Conservation (phyloP, 2,797 vertebrate genomes). For the Buphagus erythrorhynchus region DNA sequence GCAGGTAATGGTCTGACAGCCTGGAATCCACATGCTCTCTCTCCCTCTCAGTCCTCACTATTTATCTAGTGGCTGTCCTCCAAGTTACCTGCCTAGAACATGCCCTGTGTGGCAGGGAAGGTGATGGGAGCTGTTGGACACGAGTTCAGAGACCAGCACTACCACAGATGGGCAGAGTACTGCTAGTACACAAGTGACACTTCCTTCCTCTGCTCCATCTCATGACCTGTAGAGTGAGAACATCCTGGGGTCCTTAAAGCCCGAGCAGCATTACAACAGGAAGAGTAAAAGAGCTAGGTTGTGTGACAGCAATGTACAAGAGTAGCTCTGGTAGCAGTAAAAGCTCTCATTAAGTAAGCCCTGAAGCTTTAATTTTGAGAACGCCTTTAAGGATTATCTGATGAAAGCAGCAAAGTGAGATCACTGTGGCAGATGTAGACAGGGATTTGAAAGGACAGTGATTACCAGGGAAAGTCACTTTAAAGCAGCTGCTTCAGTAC, state of each 20-base stretch:
- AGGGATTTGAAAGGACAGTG: slow-evolving; percentile 53
- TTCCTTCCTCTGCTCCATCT: neutral
- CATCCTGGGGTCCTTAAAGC: neutral
- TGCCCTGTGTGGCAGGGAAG: neutral
- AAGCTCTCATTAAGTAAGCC: slow-evolving; percentile 21
- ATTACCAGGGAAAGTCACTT: slow-evolving; percentile 39
- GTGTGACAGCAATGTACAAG: neutral
- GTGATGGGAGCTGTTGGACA: neutral
- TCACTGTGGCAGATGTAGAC: slow-evolving; percentile 45
- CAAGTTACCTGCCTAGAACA: neutral
- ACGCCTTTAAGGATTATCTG: slow-evolving; percentile 48
- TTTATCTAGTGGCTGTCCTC: neutral
- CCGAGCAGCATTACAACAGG: neutral
- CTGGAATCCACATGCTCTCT: neutral
- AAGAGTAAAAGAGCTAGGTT: neutral
- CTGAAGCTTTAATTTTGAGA: slow-evolving; percentile 56
- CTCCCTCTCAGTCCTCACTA: neutral
- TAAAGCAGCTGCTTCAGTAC: slow-evolving; percentile 34
- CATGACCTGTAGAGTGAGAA: fast-evolving
- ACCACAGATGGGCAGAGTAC: neutral
- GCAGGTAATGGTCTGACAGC: neutral
- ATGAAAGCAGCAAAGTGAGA: slow-evolving; percentile 38
- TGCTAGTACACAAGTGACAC: neutral
- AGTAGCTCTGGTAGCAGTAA: neutral
- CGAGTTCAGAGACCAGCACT: neutral